These are phyloP conservation scores for Cataglyphis livida DNA, from an alignment of 2,888 invertebrate genomes.

Conservation along the genomic window DNA sequence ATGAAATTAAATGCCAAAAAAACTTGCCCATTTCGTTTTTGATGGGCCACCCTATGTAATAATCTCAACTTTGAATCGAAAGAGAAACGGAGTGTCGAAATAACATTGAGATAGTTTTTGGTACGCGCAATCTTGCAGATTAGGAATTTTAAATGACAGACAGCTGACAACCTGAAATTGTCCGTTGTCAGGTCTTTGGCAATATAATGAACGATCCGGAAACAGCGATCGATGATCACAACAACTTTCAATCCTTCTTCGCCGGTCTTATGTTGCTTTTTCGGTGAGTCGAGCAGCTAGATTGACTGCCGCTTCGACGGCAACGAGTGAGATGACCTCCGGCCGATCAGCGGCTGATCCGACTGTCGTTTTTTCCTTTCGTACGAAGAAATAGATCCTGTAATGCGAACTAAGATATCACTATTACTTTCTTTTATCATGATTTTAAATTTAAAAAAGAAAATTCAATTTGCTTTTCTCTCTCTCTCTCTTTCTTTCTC, in stretches of 20 bases:
- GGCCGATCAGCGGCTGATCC: slow-evolving; percentile 32
- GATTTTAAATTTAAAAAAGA: not conserved
- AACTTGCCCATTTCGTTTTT: too few species aligned
- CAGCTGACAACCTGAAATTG: slow-evolving; percentile 70
- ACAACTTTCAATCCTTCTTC: slow-evolving; percentile 98
- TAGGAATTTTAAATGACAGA: slow-evolving; percentile 60
- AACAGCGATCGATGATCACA: slow-evolving; percentile 96
- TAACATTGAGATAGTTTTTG: slow-evolving; percentile 34
- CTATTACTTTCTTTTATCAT: not conserved
- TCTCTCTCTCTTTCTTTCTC: not conserved
- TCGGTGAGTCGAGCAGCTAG: slow-evolving; percentile 90
- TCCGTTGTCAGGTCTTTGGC: slow-evolving; percentile 93
- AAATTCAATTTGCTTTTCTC: not conserved
- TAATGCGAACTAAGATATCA: not conserved
- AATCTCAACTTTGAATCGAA: slow-evolving; percentile 24
- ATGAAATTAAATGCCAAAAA: too few species aligned
- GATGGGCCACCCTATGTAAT: not conserved
- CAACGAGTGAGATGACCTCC: slow-evolving; percentile 43
- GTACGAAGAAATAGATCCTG: not conserved
- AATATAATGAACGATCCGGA: slow-evolving; percentile 95
- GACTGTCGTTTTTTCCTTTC: slow-evolving; percentile 34
- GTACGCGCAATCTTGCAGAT: slow-evolving; percentile 50
- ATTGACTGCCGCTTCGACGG: slow-evolving; percentile 61
- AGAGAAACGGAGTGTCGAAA: slow-evolving; percentile 22
- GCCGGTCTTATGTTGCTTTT: slow-evolving; percentile 96